Percentiles rank a stretch among this genome's conserved stretches.
Evolutionary conservation across 1,140 invertebrate species (phyloP).

Genomic region (Psilanteris sp.): DNA sequence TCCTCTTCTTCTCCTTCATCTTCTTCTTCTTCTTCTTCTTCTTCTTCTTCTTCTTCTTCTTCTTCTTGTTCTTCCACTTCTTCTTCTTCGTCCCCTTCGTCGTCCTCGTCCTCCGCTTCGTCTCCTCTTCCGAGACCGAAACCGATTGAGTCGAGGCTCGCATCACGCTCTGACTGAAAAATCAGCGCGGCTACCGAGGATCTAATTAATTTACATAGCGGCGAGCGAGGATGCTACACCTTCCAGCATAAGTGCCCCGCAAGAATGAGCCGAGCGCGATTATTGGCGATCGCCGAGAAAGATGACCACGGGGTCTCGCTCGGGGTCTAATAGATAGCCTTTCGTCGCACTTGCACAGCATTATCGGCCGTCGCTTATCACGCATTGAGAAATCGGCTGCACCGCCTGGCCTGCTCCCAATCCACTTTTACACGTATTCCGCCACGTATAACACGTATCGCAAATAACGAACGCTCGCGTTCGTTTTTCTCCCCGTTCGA

Average conservation of each 20-base stretch:
- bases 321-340: conserved; percentile 50
- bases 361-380: conserved; percentile 52
- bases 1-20: conserved; percentile 5
- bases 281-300: conserved; percentile 60
- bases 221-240: conserved; percentile 55
- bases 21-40: no score
- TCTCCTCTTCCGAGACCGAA: no score
- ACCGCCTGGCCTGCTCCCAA: conserved; percentile 10
- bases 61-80: no score
- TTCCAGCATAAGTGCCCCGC: conserved; percentile 37
- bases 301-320: conserved; percentile 52
- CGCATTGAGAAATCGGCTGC: conserved; percentile 41
- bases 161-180: conserved; percentile 69
- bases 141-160: conserved; percentile 39
- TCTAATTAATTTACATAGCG: conserved; percentile 78
- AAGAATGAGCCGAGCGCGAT: conserved; percentile 61
- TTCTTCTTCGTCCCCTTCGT: no score
- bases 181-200: conserved; percentile 71
- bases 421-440: conserved; percentile 26
- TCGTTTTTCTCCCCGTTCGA: no score
- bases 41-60: no score
- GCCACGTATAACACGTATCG: conserved; percentile 7
- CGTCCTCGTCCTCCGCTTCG: no score
- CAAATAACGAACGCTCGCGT: conserved; percentile 17
- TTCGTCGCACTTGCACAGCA: conserved; percentile 45